Base-by-base conservation (phyloP, 2,113 vertebrate species). In the Lethenteron camtschaticum region DNA sequence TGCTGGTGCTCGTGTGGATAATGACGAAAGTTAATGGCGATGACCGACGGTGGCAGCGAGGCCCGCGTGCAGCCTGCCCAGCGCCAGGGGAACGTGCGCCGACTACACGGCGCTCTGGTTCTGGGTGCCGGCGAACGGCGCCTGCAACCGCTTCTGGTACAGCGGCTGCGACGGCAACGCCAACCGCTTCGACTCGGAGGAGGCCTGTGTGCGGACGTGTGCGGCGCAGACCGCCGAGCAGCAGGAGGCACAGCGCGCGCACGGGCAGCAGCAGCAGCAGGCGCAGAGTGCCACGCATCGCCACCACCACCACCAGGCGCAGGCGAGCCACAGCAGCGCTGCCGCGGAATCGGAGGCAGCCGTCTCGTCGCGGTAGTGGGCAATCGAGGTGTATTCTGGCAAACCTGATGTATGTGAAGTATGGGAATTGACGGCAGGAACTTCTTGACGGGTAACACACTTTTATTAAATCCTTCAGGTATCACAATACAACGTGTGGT, bases 121-220 rank as follows among this genome's bases (percentile, higher is more conserved):
- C 80, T 90, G 83, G 1, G 75, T 96, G 12, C 12, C 82, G n/a
- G 73, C 82, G 0, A 79, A 85, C 69, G 82, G 81, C 60, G 81
- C 73, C 72, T 99, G 94, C 70, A 80, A 80, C 71, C 84, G 89
- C n/a, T 99, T 99, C 78, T 99, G 94, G 94, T 95, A 85, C 0
- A 90, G 94, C 0, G 80, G 87, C 60, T 99, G 94, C 77, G 82
- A 90, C 0, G 92, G 94, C 73, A 99, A 96, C 56, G 80, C 73
- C 75, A 99, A 99, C 77, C 95, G 85, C 80, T 99, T 96, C 69
- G 68, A 76, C 68, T 82, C 83, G 0, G 81, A 83, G 73, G 82
- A 82, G 8, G 87, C 87, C 69, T 99, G 94, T 74, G 78, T 85
- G 80, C 76, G 69, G 71, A 72, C 12, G 0, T 99, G 94, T 76